Conservation (phyloP, 2,113 vertebrate genomes). For the Thomomys bottae region DNA sequence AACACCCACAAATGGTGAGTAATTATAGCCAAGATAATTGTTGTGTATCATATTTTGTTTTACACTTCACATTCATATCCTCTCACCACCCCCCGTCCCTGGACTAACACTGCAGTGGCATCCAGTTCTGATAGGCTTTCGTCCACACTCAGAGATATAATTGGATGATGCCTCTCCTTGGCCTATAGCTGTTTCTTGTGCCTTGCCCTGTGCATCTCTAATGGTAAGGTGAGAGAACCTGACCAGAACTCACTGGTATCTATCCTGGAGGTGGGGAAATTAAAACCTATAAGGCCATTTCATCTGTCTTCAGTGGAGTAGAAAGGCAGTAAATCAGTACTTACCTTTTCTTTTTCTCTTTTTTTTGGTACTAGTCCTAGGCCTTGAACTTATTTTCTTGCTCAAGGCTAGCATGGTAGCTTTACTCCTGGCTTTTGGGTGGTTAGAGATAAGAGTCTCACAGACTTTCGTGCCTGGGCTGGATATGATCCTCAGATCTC, state of each 20-base stretch:
- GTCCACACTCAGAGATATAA: constrained; percentile 13
- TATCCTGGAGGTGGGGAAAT: background rate
- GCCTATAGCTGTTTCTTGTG: background rate
- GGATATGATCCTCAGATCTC: no score
- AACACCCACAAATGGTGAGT: background rate
- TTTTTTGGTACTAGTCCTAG: no score
- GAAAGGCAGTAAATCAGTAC: constrained; percentile 31
- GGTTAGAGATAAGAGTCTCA: no score
- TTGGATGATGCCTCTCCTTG: background rate
- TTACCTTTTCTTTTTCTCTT: no score
- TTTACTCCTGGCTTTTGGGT: no score
- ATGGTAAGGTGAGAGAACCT: constrained; percentile 17
- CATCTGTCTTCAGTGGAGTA: background rate
- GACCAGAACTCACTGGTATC: constrained; percentile 29
- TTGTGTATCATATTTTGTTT: background rate
- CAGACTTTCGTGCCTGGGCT: no score
- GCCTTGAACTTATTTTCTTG: background rate
- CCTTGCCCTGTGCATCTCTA: background rate
- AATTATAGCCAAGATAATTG: constrained; percentile 19
- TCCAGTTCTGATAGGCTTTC: background rate
- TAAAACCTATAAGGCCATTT: background rate
- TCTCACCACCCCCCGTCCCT: background rate
- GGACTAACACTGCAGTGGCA: background rate
- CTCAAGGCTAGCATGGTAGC: no score
- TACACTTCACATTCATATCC: background rate